Evolutionary conservation across 1,140 invertebrate species (phyloP).

Genomic region (Acyrthosiphon pisum): DNA sequence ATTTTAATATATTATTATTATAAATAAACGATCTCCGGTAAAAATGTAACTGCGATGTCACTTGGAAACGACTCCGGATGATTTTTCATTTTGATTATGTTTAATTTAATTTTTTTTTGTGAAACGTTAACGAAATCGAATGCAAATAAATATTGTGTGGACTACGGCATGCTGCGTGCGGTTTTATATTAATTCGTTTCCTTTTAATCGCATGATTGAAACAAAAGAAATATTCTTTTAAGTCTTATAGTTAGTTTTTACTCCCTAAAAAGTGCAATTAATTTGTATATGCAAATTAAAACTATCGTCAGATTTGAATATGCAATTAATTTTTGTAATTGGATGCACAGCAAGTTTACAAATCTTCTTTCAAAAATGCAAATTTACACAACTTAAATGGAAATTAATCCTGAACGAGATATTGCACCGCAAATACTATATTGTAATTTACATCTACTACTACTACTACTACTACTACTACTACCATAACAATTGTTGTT

Average conservation of each 20-base stretch:
- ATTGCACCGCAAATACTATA: constrained; percentile 8
- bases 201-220: neutral
- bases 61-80: neutral
- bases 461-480: neutral
- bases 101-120: neutral
- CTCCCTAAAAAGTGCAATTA: neutral
- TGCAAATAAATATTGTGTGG: neutral
- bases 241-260: constrained; percentile 11
- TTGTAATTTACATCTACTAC: neutral
- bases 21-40: neutral
- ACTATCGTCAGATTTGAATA: constrained; percentile 25
- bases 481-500: neutral
- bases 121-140: neutral
- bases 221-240: neutral
- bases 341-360: constrained; percentile 27
- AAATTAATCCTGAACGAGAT: constrained; percentile 32
- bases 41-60: neutral
- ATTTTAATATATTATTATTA: neutral
- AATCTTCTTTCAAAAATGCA: constrained; percentile 40
- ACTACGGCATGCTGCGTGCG: neutral
- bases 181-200: constrained; percentile 1
- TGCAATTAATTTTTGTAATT: constrained; percentile 41
- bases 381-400: constrained; percentile 21
- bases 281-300: constrained; percentile 5
- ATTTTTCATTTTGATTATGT: neutral